These are phyloP conservation scores for Beroe ovata DNA, from an alignment of 37 sponge, comb jelly and placozoan species.

Conservation along the genomic window DNA sequence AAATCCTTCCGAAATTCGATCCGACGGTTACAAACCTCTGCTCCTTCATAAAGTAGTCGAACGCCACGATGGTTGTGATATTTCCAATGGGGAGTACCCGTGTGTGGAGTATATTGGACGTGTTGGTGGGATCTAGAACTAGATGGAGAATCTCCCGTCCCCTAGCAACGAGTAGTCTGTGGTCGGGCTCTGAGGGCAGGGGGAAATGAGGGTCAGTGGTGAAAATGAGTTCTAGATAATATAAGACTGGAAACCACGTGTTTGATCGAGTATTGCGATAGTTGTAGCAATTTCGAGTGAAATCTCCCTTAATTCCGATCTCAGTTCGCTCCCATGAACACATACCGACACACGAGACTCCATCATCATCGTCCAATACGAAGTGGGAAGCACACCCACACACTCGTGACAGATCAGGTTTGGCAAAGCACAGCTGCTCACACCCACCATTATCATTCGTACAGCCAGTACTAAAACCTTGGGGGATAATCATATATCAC, in stretches of 20 bases:
- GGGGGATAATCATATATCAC: too few relatives aligned
- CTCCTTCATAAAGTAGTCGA: conserved; percentile 18
- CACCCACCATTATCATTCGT: conserved; percentile 27
- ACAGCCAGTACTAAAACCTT: conserved; percentile 34
- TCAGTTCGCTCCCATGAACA: too few relatives aligned
- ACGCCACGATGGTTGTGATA: conserved; percentile 8
- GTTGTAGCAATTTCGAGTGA: too few relatives aligned
- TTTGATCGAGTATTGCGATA: too few relatives aligned
- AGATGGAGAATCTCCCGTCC: conserved; percentile 28
- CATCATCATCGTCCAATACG: background rate
- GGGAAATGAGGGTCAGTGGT: too few relatives aligned
- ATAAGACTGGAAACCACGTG: too few relatives aligned
- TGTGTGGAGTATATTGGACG: background rate
- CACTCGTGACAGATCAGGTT: background rate
- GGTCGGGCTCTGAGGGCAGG: conserved; percentile 15
- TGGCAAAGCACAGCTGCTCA: conserved; percentile 28
- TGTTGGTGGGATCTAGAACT: background rate
- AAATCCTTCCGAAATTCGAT: too few relatives aligned
- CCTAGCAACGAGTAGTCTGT: conserved; percentile 33
- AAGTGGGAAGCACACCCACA: conserved; percentile 62
- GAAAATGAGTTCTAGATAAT: too few relatives aligned
- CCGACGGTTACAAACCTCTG: background rate
- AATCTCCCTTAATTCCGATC: too few relatives aligned
- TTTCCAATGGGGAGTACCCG: conserved; percentile 30
- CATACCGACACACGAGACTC: conserved; percentile 6